A percentile compares a stretch with the other conserved stretches of the same genome.
Conservation (phyloP, 1,140 invertebrate species). For the Heliconius melpomene region DNA sequence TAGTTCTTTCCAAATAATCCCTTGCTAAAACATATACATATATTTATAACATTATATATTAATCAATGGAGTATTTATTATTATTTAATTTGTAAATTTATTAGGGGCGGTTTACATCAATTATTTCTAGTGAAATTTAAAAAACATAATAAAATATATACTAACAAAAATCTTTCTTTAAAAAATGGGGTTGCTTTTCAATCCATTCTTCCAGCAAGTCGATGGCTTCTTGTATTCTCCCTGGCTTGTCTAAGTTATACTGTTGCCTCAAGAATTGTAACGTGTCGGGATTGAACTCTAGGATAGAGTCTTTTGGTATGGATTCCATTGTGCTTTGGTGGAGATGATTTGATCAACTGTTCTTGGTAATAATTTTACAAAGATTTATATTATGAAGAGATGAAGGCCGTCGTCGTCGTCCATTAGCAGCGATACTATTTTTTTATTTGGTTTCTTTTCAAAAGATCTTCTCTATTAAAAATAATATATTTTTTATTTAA, state of each 20-base stretch:
- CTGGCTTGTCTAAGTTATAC: conserved; percentile 34
- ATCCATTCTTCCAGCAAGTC: conserved; percentile 41
- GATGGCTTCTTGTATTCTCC: conserved; percentile 37
- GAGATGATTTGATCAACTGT: background rate
- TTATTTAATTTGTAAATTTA: too few relatives aligned
- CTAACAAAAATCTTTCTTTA: conserved; percentile 42
- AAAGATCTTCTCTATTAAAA: too few relatives aligned
- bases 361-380: background rate
- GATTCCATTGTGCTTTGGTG: conserved; percentile 23
- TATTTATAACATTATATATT: too few relatives aligned
- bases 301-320: conserved; percentile 20
- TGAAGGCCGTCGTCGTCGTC: background rate
- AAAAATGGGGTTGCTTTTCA: conserved; percentile 38
- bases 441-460: background rate
- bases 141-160: conserved; percentile 5
- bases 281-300: conserved; percentile 33
- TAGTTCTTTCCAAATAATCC: conserved; percentile 40
- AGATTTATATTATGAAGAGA: background rate
- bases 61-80: too few relatives aligned
- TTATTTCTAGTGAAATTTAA: too few relatives aligned
- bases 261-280: conserved; percentile 37
- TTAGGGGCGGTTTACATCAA: too few relatives aligned
- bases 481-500: too few relatives aligned
- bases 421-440: background rate
- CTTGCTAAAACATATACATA: conserved; percentile 27